These are phyloP conservation scores for Mesitornis unicolor DNA, from an alignment of 2,113 vertebrate species.

Conservation along the genomic window DNA sequence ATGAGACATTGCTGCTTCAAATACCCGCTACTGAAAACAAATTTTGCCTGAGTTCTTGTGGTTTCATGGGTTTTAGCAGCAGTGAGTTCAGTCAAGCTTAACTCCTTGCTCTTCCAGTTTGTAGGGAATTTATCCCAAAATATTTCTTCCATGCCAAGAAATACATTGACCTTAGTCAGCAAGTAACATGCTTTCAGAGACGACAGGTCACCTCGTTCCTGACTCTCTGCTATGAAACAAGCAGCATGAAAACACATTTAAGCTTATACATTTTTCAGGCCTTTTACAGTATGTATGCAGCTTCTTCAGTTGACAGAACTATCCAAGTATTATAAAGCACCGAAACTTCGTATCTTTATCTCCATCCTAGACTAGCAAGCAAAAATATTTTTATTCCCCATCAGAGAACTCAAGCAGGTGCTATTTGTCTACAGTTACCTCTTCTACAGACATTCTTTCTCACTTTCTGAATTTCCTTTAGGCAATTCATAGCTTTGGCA, in stretches of 20 bases:
- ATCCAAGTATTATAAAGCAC: constrained; percentile 28
- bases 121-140: constrained; percentile 19
- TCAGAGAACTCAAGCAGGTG: background rate
- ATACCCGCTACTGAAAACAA: background rate
- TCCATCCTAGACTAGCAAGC: background rate
- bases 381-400: constrained; percentile 35
- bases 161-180: constrained; percentile 1
- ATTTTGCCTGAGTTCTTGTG: background rate
- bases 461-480: background rate
- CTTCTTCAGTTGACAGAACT: constrained; percentile 30
- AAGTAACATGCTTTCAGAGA: background rate
- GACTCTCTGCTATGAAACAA: background rate
- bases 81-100: background rate
- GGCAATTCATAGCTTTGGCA: background rate
- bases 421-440: background rate
- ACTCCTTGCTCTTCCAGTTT: background rate
- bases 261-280: constrained; percentile 34
- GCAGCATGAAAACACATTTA: constrained; percentile 12
- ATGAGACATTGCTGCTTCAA: background rate
- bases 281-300: background rate
- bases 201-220: background rate
- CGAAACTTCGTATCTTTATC: constrained; percentile 33
- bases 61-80: background rate
- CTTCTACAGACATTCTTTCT: background rate
- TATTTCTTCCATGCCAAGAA: background rate